These are phyloP conservation scores for Seriola rivoliana DNA, from an alignment of 2,113 vertebrate species.

Conservation along the genomic window DNA sequence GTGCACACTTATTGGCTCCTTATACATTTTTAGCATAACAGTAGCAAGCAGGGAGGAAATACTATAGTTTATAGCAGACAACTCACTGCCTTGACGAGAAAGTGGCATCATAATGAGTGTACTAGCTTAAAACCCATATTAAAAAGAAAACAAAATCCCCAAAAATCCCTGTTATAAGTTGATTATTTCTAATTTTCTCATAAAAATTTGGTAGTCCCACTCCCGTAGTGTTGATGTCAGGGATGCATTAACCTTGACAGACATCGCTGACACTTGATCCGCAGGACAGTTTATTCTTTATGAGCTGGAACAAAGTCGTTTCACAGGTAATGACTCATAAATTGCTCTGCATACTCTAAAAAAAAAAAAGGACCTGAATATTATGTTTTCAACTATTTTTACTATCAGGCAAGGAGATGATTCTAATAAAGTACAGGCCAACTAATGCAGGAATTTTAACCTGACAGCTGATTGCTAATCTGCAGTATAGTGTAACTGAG, in stretches of 20 bases:
- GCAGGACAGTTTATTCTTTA: slow-evolving; percentile 44
- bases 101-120: background rate
- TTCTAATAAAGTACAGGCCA: background rate
- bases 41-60: background rate
- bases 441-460: background rate
- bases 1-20: background rate
- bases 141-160: background rate
- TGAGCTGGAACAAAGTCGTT: slow-evolving; percentile 52
- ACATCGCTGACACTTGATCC: slow-evolving; percentile 43
- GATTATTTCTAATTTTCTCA: background rate
- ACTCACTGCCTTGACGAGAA: background rate
- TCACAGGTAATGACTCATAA: slow-evolving; percentile 54
- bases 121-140: background rate
- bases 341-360: slow-evolving; percentile 18
- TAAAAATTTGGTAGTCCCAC: background rate
- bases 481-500: background rate
- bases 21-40: background rate
- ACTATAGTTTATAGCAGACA: background rate
- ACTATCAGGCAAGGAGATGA: background rate
- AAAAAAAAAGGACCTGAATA: slow-evolving; percentile 40
- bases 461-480: background rate
- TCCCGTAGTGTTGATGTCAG: slow-evolving; percentile 12
- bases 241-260: slow-evolving; percentile 1
- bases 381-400: background rate
- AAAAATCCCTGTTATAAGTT: background rate